Evolutionary conservation across 1,140 invertebrate genomes (phyloP), one percentile per base, ranked within the genome.

Genomic region (Leptoteleia sp.): DNA sequence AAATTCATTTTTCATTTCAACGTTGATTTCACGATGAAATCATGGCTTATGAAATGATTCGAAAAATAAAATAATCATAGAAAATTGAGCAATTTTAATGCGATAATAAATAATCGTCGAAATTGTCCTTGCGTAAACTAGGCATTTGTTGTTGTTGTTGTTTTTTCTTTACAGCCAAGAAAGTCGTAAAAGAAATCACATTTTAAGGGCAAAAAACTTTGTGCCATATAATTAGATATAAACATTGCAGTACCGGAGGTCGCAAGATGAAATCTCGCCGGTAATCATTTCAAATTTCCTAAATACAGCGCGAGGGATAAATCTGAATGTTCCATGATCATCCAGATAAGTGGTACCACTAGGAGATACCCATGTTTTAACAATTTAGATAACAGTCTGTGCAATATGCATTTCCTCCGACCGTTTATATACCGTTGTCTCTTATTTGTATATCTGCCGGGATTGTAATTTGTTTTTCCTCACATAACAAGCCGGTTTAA

Each of bases 331-430:
- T 33, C 13, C 15, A 19, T 9, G 64, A 76, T 68, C 55, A 54
- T 52, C 11, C 47, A 54, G 62, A 76, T 76, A 76, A 76, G 62
- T 68, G 33, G 62, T 62, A 68, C 62, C 64, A 68, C 48, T 55
- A 47, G 5, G 45, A 68, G 64, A 42, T 59, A 62, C 43, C 57
- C 64, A 68, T 76, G 62, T 76, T 76, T 68, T 55, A 76, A 68
- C 64, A 76, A 76, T 70, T 76, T 70, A 70, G 64, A 76, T 76
- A 76, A 76, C 72, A 55, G 64, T 67, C 47, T 52, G 64, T 64
- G 64, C 55, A 76, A 68, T 68, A 62, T 61, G 64, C 62, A 68
- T 68, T 76, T 76, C 61, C 55, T 67, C 55, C 16, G 22, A 38
- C 27, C 37, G 35, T 76, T 68, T 47, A 15, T 47, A 76, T 68